Percentiles rank a stretch among this genome's conserved stretches.
Conservation (phyloP, 2,797 vertebrate genomes). For the Spheniscus humboldti region DNA sequence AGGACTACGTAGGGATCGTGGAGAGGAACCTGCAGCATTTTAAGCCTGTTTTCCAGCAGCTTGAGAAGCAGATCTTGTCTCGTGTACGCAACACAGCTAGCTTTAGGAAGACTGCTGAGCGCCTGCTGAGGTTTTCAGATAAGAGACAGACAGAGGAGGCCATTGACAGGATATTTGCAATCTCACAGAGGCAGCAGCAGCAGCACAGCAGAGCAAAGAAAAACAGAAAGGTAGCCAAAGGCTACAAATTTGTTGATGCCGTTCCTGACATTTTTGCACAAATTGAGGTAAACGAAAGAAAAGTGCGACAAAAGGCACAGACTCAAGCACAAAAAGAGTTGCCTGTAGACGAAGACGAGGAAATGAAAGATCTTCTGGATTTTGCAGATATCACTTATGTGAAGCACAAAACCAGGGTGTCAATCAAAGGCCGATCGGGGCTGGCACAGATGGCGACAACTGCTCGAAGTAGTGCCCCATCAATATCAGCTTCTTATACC, state of each 20-base stretch:
- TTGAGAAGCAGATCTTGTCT: slow-evolving; percentile 91
- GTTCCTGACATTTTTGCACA: slow-evolving; percentile 93
- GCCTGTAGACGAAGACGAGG: slow-evolving; percentile 86
- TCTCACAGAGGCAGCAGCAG: slow-evolving; percentile 84
- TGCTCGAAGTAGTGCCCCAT: slow-evolving; percentile 71
- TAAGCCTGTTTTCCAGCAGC: slow-evolving; percentile 93
- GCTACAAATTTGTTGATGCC: slow-evolving; percentile 83
- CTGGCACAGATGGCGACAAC: slow-evolving; percentile 76
- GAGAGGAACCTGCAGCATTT: slow-evolving; percentile 90
- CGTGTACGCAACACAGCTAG: slow-evolving; percentile 86
- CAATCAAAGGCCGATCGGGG: slow-evolving; percentile 76
- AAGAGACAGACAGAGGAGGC: slow-evolving; percentile 88
- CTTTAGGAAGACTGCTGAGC: slow-evolving; percentile 90
- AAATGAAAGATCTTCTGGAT: slow-evolving; percentile 89
- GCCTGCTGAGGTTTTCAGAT: slow-evolving; percentile 87
- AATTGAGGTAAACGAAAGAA: slow-evolving; percentile 90
- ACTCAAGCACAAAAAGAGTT: slow-evolving; percentile 85
- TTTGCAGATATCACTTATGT: slow-evolving; percentile 80
- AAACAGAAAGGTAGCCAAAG: slow-evolving; percentile 75
- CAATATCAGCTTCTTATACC: slow-evolving; percentile 84
- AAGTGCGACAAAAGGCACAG: slow-evolving; percentile 84
- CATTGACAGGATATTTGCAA: slow-evolving; percentile 87
- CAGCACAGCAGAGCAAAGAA: slow-evolving; percentile 79
- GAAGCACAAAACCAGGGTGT: slow-evolving; percentile 77
- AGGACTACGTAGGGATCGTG: slow-evolving; percentile 83